Base-by-base conservation (phyloP, 2,113 vertebrate genomes). In the Podocnemis expansa region DNA sequence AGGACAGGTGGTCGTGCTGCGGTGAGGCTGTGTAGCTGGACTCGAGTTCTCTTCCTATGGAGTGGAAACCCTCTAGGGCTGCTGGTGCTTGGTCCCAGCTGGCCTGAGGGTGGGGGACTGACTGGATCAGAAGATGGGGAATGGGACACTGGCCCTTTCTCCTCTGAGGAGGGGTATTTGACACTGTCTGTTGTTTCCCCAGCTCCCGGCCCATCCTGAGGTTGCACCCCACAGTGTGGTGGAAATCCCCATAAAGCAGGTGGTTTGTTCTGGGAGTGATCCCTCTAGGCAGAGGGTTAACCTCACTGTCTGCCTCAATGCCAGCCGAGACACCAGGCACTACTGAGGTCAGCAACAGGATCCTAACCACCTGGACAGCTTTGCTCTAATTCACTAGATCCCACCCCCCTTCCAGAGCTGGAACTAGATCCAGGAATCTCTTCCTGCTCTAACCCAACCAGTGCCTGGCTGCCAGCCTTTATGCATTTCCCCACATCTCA, bases 131-230 rank as follows among this genome's bases (percentile, higher is more conserved):
- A 38, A 24, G 76, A 10, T 45, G 76, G 10, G 24, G 76, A 24
- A 17, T 27, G 45, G 29, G 43, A 8, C 10, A 21, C 31, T 10
- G 34, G 34, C n/a, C 31, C 34, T 8, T 19, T 67, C 41, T 47
- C 76, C 8, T 43, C 76, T 29, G 27, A 38, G 75, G 14, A 24
- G n/a, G n/a, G 63, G 34, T n/a, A 34, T 16, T 31, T 70, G 63
- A 70, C 19, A 38, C 34, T 10, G 63, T 38, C n/a, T 31, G 4
- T 60, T 34, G 91, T 73, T 92, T 43, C 91, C 92, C 56, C 96
- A 99, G 99, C 73, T 98, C 98, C 85, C 97, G 95, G 87, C 98
- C 98, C 0, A 97, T 99, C 67, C 95, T 98, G 45, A 96, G 97
- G 8, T 80, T 98, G 31, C 19, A 22, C 45, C 95, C 97, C 6